Evolutionary conservation across 1,140 invertebrate genomes (phyloP).

Genomic region (Heliconius himera): DNA sequence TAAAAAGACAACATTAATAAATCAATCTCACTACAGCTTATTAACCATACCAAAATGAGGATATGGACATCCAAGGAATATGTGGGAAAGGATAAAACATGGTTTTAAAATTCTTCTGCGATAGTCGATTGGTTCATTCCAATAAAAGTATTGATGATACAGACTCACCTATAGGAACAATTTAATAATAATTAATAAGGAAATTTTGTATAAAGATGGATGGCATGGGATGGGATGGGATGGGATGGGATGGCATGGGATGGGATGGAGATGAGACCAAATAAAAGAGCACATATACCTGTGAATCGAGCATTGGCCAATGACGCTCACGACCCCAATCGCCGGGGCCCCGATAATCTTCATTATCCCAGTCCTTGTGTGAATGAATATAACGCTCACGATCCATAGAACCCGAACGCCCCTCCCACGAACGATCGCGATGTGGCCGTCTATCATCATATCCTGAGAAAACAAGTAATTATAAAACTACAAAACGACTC

Average conservation of each 20-base stretch:
- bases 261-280: background rate
- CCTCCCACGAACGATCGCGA: slow-evolving; percentile 78
- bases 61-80: slow-evolving; percentile 78
- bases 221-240: background rate
- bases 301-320: slow-evolving; percentile 76
- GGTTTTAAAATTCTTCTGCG: slow-evolving; percentile 61
- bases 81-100: slow-evolving; percentile 74
- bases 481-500: slow-evolving; percentile 7
- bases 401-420: slow-evolving; percentile 74
- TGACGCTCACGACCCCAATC: slow-evolving; percentile 78
- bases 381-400: slow-evolving; percentile 78
- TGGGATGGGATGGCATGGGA: background rate
- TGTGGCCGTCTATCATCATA: slow-evolving; percentile 73
- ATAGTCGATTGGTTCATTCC: slow-evolving; percentile 73
- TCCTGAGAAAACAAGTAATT: slow-evolving; percentile 45
- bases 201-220: background rate
- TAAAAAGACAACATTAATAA: slow-evolving; percentile 25
- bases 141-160: slow-evolving; percentile 62
- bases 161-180: slow-evolving; percentile 64
- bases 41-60: slow-evolving; percentile 70
- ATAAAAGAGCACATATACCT: slow-evolving; percentile 50
- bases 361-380: slow-evolving; percentile 80
- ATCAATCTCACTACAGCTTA: slow-evolving; percentile 36
- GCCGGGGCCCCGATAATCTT: slow-evolving; percentile 72
- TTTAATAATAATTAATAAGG: slow-evolving; percentile 2